Conservation (phyloP, 2,888 invertebrate species). For the Microdon myrmicae region DNA sequence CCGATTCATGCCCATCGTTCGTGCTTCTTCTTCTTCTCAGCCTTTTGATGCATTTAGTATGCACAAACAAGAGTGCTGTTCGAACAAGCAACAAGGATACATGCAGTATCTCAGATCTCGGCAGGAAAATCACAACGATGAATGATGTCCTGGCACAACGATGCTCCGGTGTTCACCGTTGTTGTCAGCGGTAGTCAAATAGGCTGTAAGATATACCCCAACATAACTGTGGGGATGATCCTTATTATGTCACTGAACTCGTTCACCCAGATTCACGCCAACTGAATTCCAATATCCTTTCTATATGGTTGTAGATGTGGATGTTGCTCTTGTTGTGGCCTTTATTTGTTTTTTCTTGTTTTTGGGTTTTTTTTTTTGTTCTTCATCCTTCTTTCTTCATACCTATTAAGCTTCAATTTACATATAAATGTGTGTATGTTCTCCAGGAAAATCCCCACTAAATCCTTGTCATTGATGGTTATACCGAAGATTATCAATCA, state of each 20-base stretch:
- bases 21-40: not conserved
- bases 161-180: slow-evolving; percentile 20
- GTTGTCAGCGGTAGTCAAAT: slow-evolving; percentile 31
- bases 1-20: no score
- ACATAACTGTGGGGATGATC: slow-evolving; percentile 16
- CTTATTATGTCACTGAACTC: slow-evolving; percentile 48
- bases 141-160: slow-evolving; percentile 18
- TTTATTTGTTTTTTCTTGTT: not conserved
- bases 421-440: no score
- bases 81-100: slow-evolving; percentile 21
- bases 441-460: slow-evolving; percentile 3
- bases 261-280: slow-evolving; percentile 47
- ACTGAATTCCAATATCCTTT: slow-evolving; percentile 44
- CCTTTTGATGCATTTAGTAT: not conserved
- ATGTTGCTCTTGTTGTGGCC: slow-evolving; percentile 12
- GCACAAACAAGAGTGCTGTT: no score
- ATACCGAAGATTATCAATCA: slow-evolving; percentile 5
- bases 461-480: not conserved
- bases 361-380: slow-evolving; percentile 1
- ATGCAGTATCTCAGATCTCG: slow-evolving; percentile 9
- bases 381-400: not conserved
- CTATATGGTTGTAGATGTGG: slow-evolving; percentile 1
- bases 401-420: no score
- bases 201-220: slow-evolving; percentile 25
- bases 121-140: slow-evolving; percentile 35